Conservation (phyloP, 2,888 invertebrate genomes). For the Epiblema foenella region DNA sequence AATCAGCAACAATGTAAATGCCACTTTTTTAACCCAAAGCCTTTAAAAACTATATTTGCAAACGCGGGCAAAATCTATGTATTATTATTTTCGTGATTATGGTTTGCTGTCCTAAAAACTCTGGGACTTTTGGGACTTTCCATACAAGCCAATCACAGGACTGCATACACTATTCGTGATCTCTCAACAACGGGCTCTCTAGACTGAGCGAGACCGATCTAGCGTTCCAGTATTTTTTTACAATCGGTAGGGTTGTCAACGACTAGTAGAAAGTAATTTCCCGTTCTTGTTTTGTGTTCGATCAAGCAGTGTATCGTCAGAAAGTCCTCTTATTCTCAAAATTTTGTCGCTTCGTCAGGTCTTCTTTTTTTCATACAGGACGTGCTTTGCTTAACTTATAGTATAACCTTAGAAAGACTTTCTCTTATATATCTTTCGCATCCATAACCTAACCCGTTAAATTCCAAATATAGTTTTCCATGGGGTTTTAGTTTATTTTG, state of each 20-base stretch:
- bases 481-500: not conserved
- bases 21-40: no score
- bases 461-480: not conserved
- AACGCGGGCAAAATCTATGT: no score
- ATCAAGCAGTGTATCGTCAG: constrained; percentile 47
- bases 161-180: not conserved
- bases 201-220: not conserved
- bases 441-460: not conserved
- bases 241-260: constrained; percentile 18
- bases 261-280: constrained; percentile 24
- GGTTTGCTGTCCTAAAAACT: no score
- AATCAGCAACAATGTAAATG: no score
- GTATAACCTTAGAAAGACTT: no score
- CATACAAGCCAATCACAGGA: no score
- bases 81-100: no score
- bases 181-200: not conserved
- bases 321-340: not conserved
- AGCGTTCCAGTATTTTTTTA: constrained; percentile 2
- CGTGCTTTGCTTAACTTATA: not conserved
- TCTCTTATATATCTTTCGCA: no score
- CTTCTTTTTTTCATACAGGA: not conserved
- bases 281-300: constrained; percentile 51
- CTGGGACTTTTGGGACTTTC: no score
- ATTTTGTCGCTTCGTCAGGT: not conserved
- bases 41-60: no score